These are phyloP conservation scores for Dicrurus megarhynchus DNA, from an alignment of 2,113 vertebrate species.

Conservation along the genomic window DNA sequence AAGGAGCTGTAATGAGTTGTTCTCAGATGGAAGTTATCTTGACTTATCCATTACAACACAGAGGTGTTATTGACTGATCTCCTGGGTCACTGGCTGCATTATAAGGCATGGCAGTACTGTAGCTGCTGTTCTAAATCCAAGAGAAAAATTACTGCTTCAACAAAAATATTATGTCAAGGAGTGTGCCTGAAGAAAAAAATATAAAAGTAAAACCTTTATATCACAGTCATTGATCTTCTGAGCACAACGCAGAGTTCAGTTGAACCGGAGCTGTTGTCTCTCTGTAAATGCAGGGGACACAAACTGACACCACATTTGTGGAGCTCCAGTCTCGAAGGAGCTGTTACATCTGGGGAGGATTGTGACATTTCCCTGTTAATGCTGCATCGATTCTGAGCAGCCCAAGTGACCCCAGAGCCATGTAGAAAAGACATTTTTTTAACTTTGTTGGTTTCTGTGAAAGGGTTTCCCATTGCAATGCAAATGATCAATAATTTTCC, in stretches of 20 bases:
- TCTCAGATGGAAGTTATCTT: conserved; percentile 6
- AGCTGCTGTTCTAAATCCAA: background rate
- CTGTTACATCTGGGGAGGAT: background rate
- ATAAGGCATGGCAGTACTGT: background rate
- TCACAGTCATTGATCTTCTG: background rate
- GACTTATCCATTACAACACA: background rate
- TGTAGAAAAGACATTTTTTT: background rate
- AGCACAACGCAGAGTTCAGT: background rate
- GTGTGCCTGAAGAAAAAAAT: background rate
- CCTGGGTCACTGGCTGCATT: background rate
- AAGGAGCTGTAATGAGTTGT: conserved; percentile 20
- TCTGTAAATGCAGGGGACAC: background rate
- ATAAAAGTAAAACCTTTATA: background rate
- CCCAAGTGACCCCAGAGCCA: background rate
- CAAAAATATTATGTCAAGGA: background rate
- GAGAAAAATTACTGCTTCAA: background rate
- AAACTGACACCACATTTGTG: background rate
- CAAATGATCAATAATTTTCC: background rate
- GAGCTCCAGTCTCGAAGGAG: background rate
- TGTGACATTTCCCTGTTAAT: background rate
- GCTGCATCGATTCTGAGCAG: background rate
- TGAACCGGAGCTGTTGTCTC: background rate
- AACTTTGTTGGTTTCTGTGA: background rate
- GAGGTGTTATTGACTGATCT: background rate
- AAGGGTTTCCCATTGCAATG: background rate